These are phyloP conservation scores for Aleiodes sp. DNA, from an alignment of 1,140 invertebrate species.

Conservation along the genomic window DNA sequence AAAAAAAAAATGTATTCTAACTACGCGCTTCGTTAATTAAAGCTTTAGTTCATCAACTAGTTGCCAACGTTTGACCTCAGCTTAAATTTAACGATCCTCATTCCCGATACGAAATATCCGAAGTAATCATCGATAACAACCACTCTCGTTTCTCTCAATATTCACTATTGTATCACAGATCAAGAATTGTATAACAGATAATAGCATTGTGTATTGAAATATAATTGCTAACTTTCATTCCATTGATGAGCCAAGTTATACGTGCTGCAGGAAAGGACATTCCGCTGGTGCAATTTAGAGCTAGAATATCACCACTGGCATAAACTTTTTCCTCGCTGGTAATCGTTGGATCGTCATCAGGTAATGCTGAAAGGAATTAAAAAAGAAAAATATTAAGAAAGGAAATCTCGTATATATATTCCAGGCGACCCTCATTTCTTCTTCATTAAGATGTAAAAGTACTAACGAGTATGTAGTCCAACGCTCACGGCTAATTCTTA, in stretches of 20 bases:
- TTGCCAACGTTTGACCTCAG: background rate
- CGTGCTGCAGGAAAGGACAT: conserved; percentile 80
- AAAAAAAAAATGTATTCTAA: background rate
- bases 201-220: background rate
- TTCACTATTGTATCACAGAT: background rate
- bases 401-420: too few relatives aligned
- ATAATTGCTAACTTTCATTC: conserved; percentile 72
- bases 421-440: too few relatives aligned
- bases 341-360: conserved; percentile 80
- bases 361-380: conserved; percentile 70
- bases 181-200: background rate
- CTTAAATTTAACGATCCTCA: conserved; percentile 7
- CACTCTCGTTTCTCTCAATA: background rate
- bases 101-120: background rate
- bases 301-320: conserved; percentile 81
- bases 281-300: conserved; percentile 85
- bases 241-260: conserved; percentile 85
- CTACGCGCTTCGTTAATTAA: conserved; percentile 47
- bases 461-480: background rate
- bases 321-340: conserved; percentile 81
- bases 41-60: conserved; percentile 52
- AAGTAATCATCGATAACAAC: background rate
- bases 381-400: too few relatives aligned
- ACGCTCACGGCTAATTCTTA: background rate
- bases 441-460: background rate